Evolutionary conservation across 2,797 vertebrate species (phyloP), one percentile per base, ranked within the genome.

Genomic region (Diplodus sargus): DNA sequence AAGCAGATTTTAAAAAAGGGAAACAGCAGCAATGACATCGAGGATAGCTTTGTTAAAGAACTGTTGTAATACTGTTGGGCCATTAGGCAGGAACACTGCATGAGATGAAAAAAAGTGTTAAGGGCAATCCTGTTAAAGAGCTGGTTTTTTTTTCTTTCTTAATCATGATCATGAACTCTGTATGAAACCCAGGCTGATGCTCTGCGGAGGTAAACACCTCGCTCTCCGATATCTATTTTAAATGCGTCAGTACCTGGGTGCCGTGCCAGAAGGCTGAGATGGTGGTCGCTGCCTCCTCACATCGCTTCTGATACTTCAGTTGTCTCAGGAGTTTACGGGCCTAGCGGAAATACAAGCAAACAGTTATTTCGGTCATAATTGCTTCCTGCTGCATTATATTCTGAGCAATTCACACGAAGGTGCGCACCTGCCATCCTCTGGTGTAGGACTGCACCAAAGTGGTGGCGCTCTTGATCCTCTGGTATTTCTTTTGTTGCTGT

Each of bases 231-330:
- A 47, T 60, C 25, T 8, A 52, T 56, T 64, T 67, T 14, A 56
- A 56, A 57, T 56, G 57, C 16, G 0, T 62, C 60, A 70, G 85
- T 95, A 99, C 98, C 97, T 98, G 97, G 63, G 97, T 97, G 54
- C 98, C 98, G 0, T 96, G 98, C 98, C 98, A 99, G 58, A 94
- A 99, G 0, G 98, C 97, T 0, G 97, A 89, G 52, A 99, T 99
- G 74, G 97, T 97, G 17, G 98, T 99, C 84, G 85, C 97, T 0
- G 98, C 97, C 89, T 98, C 96, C 20, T 97, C 87, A 23, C 98
- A 99, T 39, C 95, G 95, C 83, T 99, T 99, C 87, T 97, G 96
- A 59, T 99, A 95, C 77, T 99, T 99, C 72, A 99, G 96, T 22
- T 99, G 96, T 72, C 96, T 94, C 83, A 99, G 95, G 84, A 97